Evolutionary conservation across 2,888 invertebrate species (phyloP), one percentile per base, ranked within the genome.

Genomic region (Drosophila sordidapex): DNA sequence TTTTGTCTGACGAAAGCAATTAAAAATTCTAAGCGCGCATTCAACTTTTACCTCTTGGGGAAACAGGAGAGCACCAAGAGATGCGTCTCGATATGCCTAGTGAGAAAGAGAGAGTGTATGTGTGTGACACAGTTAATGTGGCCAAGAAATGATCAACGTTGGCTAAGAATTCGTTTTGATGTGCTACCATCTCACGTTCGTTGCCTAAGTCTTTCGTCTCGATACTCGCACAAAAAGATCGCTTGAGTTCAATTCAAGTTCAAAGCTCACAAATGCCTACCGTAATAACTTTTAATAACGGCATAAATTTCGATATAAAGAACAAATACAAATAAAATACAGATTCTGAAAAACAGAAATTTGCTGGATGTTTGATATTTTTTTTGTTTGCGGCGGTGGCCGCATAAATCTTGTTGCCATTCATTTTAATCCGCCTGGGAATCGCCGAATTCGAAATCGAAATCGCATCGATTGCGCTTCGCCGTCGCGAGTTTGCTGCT

Each of bases 371-470:
- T 36, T 43, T 67, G 21, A 21, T 21, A 10, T 4, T 2, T 8
- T 2, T 15, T 25, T 58, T 35, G 21, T 27, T 60, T 64, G 70
- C 46, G 25, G 43, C 21, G 74, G 72, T 76, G 74, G 73, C 56
- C 90, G 89, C 90, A 87, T 90, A 89, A 87, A 87, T 90, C 90
- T 83, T 70, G 29, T 38, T 65, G 74, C 59, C 74, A 71, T 81
- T 74, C 79, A 76, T 82, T 75, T 87, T 88, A 88, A 88, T 81
- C 87, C 90, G 89, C 89, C 79, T 88, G 87, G 90, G 90, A 88
- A 88, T 84, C 74, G 68, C n/a, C 31, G 67, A 82, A 66, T 31
- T 43, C 43, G 48, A 27, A 38, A n/a, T 54, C 66, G 66, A 64
- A 80, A 74, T 69, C 81, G 74, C 65, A 48, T 43, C 63, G 79